phyloP scores from a whole-genome alignment of 2,113 vertebrate species.

The Fregata magnificens region DNA sequence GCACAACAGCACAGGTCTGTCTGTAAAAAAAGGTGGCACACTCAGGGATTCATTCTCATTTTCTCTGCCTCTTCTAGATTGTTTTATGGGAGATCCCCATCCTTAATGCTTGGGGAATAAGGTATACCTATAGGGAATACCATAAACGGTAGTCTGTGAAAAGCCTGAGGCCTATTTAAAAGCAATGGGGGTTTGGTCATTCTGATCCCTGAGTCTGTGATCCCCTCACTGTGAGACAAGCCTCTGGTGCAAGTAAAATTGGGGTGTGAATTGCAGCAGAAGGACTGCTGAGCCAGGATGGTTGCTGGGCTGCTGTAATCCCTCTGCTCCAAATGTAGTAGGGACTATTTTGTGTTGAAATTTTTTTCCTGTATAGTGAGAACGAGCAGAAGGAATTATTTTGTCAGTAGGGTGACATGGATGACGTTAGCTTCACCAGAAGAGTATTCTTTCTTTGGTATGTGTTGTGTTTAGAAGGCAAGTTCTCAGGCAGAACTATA shows the following conservation, averaged over 20 bases:
- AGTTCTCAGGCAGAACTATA: not conserved
- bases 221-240: not conserved
- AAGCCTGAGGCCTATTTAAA: not conserved
- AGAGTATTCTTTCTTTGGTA: not conserved
- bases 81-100: not conserved
- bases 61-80: not conserved
- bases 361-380: not conserved
- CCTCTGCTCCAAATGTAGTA: not conserved
- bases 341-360: not conserved
- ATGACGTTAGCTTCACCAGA: not conserved
- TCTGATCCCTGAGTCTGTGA: not conserved
- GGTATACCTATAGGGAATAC: not conserved
- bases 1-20: not conserved
- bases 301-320: not conserved
- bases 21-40: not conserved
- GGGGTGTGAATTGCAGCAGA: not conserved
- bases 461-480: not conserved
- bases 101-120: not conserved
- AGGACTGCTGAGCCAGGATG: not conserved
- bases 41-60: not conserved
- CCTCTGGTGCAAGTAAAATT: not conserved
- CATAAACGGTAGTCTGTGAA: not conserved
- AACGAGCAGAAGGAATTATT: not conserved
- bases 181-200: not conserved
- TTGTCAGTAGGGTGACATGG: not conserved